A percentile compares a stretch with the other conserved stretches of the same genome.
Conservation (phyloP, 1,140 invertebrate species). For the Cotesia chilonis region DNA sequence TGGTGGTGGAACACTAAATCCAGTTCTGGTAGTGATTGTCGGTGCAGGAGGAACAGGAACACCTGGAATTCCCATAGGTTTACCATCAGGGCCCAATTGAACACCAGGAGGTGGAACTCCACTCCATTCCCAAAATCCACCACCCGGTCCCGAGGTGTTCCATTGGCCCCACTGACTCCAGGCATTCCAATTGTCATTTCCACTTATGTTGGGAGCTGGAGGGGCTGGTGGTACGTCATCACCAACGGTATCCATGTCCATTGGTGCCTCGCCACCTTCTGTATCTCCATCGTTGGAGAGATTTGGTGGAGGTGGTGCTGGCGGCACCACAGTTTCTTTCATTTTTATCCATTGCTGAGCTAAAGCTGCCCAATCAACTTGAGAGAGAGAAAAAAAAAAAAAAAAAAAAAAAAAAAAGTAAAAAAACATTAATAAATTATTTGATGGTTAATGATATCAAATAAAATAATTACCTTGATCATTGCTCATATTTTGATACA, state of each 20-base stretch:
- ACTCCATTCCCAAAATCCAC: conserved; percentile 65
- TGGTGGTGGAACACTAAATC: conserved; percentile 54
- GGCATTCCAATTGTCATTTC: conserved; percentile 66
- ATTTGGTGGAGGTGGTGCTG: conserved; percentile 65
- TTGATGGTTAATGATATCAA: not conserved
- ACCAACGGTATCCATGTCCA: conserved; percentile 82
- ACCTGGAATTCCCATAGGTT: conserved; percentile 60
- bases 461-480: conserved; percentile 12
- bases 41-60: conserved; percentile 62
- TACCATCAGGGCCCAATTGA: conserved; percentile 59
- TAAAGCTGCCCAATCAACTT: conserved; percentile 93
- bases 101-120: conserved; percentile 58
- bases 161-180: conserved; percentile 72
- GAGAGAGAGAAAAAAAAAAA: not conserved
- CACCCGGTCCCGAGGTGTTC: conserved; percentile 52
- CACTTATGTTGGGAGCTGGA: conserved; percentile 63
- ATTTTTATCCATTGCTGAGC: conserved; percentile 98
- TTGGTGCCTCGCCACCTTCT: conserved; percentile 82
- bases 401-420: not conserved
- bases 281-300: conserved; percentile 51
- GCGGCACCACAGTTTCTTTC: conserved; percentile 78
- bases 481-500: conserved; percentile 69
- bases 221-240: conserved; percentile 65
- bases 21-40: conserved; percentile 54
- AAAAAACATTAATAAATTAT: not conserved